Conservation (phyloP, 2,113 vertebrate species). For the Nothoprocta pentlandii region DNA sequence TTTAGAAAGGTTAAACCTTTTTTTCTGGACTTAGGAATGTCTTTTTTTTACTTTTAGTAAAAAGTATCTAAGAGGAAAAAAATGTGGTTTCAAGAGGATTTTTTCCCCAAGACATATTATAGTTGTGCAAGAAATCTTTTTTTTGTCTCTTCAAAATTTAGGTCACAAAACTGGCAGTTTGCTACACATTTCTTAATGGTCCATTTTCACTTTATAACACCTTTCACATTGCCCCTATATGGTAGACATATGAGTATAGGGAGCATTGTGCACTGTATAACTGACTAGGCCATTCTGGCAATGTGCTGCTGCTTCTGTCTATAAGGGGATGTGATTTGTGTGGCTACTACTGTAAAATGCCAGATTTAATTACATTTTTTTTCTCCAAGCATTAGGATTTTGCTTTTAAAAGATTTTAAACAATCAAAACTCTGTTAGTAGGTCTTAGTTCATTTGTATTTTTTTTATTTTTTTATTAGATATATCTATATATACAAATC, state of each 20-base stretch:
- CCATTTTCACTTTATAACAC: background rate
- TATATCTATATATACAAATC: background rate
- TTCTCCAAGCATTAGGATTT: background rate
- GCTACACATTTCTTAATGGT: slow-evolving; percentile 17
- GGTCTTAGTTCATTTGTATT: background rate
- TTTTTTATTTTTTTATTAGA: slow-evolving; percentile 17
- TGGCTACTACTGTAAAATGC: background rate
- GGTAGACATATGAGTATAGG: background rate
- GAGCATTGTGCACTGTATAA: background rate
- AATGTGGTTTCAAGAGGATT: slow-evolving; percentile 49
- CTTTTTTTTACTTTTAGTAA: slow-evolving; percentile 20
- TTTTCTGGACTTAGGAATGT: slow-evolving; percentile 57
- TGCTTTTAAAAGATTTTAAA: background rate
- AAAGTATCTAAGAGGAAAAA: slow-evolving; percentile 32
- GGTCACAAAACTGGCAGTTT: slow-evolving; percentile 24
- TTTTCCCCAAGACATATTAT: slow-evolving; percentile 34
- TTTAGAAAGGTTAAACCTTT: slow-evolving; percentile 37
- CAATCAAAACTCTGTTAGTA: background rate
- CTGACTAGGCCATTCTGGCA: background rate
- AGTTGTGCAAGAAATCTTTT: slow-evolving; percentile 23
- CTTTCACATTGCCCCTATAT: background rate
- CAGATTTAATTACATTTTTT: background rate
- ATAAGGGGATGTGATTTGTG: background rate
- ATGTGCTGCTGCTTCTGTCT: background rate
- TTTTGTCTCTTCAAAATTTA: slow-evolving; percentile 31